Percentiles rank a stretch among this genome's conserved stretches.
Evolutionary conservation across 2,888 invertebrate genomes (phyloP).

Genomic region (Hemithea aestivaria): DNA sequence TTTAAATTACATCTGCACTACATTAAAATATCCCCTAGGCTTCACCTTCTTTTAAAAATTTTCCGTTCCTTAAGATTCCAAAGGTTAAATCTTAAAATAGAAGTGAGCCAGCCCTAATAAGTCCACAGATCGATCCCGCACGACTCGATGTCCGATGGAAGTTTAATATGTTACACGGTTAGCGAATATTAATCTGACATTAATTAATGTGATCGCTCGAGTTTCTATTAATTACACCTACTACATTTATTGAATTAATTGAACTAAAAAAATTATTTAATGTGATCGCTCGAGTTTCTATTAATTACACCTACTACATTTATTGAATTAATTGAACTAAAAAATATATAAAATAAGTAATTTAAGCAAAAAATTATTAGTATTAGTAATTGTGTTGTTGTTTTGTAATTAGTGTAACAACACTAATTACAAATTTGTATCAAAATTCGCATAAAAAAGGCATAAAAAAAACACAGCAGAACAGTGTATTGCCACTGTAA

Average conservation of each 20-base stretch:
- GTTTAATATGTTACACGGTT: constrained; percentile 23
- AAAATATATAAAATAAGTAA: constrained; percentile 10
- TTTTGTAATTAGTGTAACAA: no score
- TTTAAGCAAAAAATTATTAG: no score
- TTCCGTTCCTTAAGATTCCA: no score
- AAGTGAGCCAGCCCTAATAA: constrained; percentile 14
- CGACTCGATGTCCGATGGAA: constrained; percentile 19
- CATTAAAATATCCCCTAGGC: no score
- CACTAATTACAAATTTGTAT: no score
- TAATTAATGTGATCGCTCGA: constrained; percentile 13
- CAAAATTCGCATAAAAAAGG: no score
- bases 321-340: background rate
- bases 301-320: constrained; percentile 1
- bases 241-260: background rate
- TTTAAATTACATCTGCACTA: no score
- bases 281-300: constrained; percentile 10
- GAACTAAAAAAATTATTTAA: constrained; percentile 4
- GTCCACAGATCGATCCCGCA: constrained; percentile 12
- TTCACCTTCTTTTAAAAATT: no score
- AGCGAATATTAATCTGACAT: constrained; percentile 15
- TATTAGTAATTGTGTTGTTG: no score
- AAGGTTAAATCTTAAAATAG: no score
- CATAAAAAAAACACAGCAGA: no score
- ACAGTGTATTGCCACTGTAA: no score
- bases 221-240: background rate